phyloP scores from a whole-genome alignment of 64 coral and sea anemone genomes.

The Pocillopora verrucosa region DNA sequence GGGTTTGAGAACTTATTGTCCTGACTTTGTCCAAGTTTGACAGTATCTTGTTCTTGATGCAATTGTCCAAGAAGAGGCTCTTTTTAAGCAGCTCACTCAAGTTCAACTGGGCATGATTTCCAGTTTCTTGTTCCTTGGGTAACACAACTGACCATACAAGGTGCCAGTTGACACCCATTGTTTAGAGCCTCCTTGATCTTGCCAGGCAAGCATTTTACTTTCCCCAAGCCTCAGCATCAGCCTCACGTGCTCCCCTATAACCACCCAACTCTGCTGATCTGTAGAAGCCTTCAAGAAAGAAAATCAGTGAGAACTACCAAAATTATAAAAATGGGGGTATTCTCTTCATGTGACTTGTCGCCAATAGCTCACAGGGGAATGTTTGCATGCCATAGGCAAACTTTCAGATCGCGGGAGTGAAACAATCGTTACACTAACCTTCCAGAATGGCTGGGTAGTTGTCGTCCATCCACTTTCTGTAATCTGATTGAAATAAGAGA shows the following conservation, averaged over 20 bases:
- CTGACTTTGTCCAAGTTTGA: no score
- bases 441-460: slow-evolving; percentile 59
- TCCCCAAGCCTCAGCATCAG: slow-evolving; percentile 61
- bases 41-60: no score
- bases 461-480: slow-evolving; percentile 74
- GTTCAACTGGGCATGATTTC: no score
- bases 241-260: slow-evolving; percentile 66
- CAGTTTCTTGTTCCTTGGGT: neutral
- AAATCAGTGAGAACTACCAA: neutral
- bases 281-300: slow-evolving; percentile 54
- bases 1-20: no score
- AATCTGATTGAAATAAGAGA: slow-evolving; percentile 36
- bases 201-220: neutral
- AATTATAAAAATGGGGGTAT: neutral
- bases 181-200: neutral
- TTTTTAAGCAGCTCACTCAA: no score
- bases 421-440: slow-evolving; percentile 29
- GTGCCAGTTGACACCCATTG: neutral
- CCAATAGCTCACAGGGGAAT: no score
- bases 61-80: no score
- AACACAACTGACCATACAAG: neutral
- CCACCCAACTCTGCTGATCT: slow-evolving; percentile 79
- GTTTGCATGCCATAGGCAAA: neutral
- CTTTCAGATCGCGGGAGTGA: neutral
- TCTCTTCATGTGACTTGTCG: neutral